phyloP scores from a whole-genome alignment of 1,140 invertebrate species.

The Calephelis nemesis region DNA sequence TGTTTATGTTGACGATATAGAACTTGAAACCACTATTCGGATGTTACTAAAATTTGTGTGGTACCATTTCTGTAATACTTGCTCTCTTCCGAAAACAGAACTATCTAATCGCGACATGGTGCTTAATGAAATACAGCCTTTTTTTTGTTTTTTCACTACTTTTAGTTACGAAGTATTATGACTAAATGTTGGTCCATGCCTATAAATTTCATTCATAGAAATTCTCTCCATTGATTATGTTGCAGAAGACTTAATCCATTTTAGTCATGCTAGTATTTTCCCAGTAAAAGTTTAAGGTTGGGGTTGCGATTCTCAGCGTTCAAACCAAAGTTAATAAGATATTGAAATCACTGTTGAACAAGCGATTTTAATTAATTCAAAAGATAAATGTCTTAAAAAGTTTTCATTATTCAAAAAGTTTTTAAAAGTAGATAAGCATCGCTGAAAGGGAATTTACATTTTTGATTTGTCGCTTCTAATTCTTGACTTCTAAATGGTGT shows the following conservation, averaged over 20 bases:
- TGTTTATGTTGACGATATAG: too few relatives aligned
- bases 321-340: not conserved
- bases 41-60: too few relatives aligned
- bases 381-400: conserved; percentile 14
- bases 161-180: too few relatives aligned
- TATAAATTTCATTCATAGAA: too few relatives aligned
- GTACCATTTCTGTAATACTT: too few relatives aligned
- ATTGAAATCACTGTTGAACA: conserved; percentile 2
- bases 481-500: not conserved
- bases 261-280: conserved; percentile 2
- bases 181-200: too few relatives aligned
- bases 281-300: conserved; percentile 1
- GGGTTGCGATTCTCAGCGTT: not conserved
- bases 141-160: too few relatives aligned
- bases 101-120: too few relatives aligned
- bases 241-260: not conserved
- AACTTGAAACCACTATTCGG: too few relatives aligned
- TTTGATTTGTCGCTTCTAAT: not conserved
- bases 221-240: not conserved
- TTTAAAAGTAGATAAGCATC: not conserved
- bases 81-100: too few relatives aligned
- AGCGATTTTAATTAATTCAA: conserved; percentile 5
- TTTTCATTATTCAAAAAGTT: conserved; percentile 13
- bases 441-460: not conserved
- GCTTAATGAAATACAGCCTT: too few relatives aligned